phyloP scores from a whole-genome alignment of 2,113 vertebrate genomes.

The Pollachius pollachius region DNA sequence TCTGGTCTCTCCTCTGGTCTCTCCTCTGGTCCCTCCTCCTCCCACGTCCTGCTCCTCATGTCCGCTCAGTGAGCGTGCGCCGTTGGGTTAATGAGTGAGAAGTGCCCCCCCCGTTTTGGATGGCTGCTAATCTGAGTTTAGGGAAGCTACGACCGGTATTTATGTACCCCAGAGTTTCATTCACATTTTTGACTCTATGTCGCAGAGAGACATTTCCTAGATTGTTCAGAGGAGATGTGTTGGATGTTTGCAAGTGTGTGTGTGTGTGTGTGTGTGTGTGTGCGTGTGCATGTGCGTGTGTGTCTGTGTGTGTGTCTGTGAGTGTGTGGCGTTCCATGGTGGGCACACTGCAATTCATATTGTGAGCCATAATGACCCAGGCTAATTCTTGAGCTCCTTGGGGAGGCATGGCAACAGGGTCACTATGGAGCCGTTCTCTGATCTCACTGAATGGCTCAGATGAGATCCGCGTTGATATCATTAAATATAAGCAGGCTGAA shows the following conservation, averaged over 20 bases:
- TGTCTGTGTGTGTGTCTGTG: too few species aligned
- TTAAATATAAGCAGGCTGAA: constrained; percentile 46
- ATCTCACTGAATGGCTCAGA: constrained; percentile 5
- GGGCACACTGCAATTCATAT: constrained; percentile 16
- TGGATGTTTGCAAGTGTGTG: not conserved
- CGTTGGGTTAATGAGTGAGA: constrained; percentile 68
- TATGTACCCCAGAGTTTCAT: constrained; percentile 51
- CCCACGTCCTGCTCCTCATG: constrained; percentile 32
- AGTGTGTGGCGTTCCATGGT: not conserved
- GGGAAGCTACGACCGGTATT: too few species aligned
- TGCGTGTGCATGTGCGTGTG: too few species aligned
- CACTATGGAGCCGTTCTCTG: constrained; percentile 33
- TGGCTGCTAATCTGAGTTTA: constrained; percentile 33
- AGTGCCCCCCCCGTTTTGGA: constrained; percentile 56
- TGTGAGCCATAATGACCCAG: constrained; percentile 39
- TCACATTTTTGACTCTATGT: constrained; percentile 29
- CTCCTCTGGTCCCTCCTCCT: constrained; percentile 12
- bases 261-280: not conserved
- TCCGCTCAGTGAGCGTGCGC: constrained; percentile 52
- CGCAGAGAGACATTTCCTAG: constrained; percentile 15
- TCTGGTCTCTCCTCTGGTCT: too few species aligned
- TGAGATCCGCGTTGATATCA: constrained; percentile 17
- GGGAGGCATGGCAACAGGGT: constrained; percentile 36
- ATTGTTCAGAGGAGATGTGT: constrained; percentile 30
- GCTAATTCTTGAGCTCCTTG: constrained; percentile 31